These are phyloP conservation scores for Campaea margaritaria DNA, from an alignment of 2,888 invertebrate species.

Conservation along the genomic window DNA sequence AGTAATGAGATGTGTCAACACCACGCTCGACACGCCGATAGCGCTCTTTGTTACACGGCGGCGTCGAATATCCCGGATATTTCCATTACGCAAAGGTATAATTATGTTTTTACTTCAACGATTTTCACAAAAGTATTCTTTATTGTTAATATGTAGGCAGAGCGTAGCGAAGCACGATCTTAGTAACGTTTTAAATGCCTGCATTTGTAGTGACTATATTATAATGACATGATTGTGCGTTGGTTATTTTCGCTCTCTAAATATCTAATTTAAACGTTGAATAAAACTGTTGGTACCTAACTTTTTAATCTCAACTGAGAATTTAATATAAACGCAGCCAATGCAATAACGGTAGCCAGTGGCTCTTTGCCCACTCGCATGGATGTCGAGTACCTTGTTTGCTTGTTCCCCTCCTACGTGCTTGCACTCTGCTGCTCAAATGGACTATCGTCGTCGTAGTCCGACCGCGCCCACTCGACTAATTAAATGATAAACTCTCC, in stretches of 20 bases:
- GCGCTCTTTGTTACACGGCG: conserved; percentile 38
- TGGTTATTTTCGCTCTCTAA: background rate
- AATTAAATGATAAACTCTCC: conserved; percentile 66
- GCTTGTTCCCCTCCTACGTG: conserved; percentile 24
- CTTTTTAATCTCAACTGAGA: conserved; percentile 48
- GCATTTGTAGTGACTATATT: background rate
- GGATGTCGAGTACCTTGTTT: conserved; percentile 16
- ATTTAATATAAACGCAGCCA: conserved; percentile 71
- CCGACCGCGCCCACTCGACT: conserved; percentile 44
- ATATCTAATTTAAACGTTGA: background rate
- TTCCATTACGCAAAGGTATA: conserved; percentile 33
- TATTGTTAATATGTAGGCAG: no score
- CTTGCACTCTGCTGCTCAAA: conserved; percentile 28
- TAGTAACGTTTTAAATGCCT: background rate
- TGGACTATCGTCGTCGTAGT: conserved; percentile 20
- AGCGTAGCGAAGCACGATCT: background rate
- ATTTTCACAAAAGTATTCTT: background rate
- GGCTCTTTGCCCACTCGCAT: conserved; percentile 4
- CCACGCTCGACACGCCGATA: conserved; percentile 43
- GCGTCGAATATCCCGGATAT: conserved; percentile 32
- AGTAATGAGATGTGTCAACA: conserved; percentile 57
- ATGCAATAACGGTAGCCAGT: conserved; percentile 47
- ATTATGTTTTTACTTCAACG: background rate
- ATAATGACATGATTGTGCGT: background rate
- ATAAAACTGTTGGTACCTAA: background rate